phyloP scores from a whole-genome alignment of 2,113 vertebrate genomes.

The Laticauda laticaudata region DNA sequence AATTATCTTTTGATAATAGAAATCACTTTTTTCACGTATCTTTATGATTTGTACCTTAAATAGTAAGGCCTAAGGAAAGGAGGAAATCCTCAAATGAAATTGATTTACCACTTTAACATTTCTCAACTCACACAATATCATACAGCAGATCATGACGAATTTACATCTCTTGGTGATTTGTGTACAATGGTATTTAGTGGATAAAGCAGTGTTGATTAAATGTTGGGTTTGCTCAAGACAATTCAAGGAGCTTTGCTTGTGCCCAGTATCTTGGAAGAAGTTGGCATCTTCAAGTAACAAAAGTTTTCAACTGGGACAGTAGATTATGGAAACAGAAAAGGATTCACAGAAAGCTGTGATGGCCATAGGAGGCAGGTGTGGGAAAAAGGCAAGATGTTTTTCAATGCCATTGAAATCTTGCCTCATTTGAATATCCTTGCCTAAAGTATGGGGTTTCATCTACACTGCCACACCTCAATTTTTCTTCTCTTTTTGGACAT shows the following conservation, averaged over 20 bases:
- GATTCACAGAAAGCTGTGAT: not conserved
- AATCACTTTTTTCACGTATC: conserved; percentile 53
- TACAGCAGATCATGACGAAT: conserved; percentile 76
- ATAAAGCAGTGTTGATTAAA: conserved; percentile 59
- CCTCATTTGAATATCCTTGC: not conserved
- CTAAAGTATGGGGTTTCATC: not conserved
- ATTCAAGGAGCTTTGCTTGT: not conserved
- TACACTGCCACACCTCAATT: not conserved
- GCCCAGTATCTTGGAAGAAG: not conserved
- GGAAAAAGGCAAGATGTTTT: not conserved
- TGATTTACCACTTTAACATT: conserved; percentile 79
- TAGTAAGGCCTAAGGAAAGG: conserved; percentile 67
- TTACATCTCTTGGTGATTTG: conserved; percentile 75
- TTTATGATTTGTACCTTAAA: conserved; percentile 63
- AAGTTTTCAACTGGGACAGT: not conserved
- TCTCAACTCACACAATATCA: conserved; percentile 78
- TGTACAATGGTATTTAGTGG: conserved; percentile 69
- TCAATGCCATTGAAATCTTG: not conserved
- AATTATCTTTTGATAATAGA: conserved; percentile 63
- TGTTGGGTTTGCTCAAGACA: conserved; percentile 53
- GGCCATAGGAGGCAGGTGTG: not conserved
- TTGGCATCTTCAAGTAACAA: not conserved
- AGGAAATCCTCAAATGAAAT: conserved; percentile 57
- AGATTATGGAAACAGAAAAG: not conserved
- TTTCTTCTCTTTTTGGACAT: not conserved